Evolutionary conservation across 1,140 invertebrate species (phyloP), one percentile per base, ranked within the genome.

Genomic region (Euura saliciscinereae): DNA sequence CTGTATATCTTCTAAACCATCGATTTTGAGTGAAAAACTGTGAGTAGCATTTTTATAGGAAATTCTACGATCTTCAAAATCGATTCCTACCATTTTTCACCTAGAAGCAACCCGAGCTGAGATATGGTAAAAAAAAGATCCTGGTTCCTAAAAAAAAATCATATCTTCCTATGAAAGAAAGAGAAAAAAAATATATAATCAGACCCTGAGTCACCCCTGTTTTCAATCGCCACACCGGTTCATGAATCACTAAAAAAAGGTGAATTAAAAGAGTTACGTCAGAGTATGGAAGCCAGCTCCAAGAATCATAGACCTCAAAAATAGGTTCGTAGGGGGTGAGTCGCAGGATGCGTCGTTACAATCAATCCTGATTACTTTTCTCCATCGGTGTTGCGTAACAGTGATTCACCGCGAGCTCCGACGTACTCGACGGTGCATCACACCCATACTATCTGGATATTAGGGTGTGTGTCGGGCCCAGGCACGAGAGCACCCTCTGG

Each of bases 301-400:
- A 28, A 28, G 28, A 28, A 28, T 28, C 28, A 28, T 28, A 28
- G 28, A 28, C 28, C 28, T 28, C 28, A 28, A 28, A 28, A 28
- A 28, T 28, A 59, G 3, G 51, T 11, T 59, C 51, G 51, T 8
- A 8, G 51, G 3, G 3, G 51, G 46, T 51, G 46, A 6, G 51
- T 59, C 51, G 51, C 10, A n/a, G 51, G 51, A 28, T 28, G 28
- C 28, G 28, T 4, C 28, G 28, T 4, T 59, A 59, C 51, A 59
- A 59, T 59, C 51, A 59, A 59, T 59, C 51, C 51, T 59, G 51
- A 59, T 59, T 59, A 59, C 51, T 59, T 6, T 59, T 59, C 51
- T 59, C 51, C 51, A 1, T n/a, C 8, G 8, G 51, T 3, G 10
- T 59, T n/a, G 51, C 28, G 28, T 8, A 59, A 59, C 13, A 8